A percentile compares a stretch with the other conserved stretches of the same genome.
Evolutionary conservation across 2,113 vertebrate species (phyloP).

Genomic region (Mellivora capensis): DNA sequence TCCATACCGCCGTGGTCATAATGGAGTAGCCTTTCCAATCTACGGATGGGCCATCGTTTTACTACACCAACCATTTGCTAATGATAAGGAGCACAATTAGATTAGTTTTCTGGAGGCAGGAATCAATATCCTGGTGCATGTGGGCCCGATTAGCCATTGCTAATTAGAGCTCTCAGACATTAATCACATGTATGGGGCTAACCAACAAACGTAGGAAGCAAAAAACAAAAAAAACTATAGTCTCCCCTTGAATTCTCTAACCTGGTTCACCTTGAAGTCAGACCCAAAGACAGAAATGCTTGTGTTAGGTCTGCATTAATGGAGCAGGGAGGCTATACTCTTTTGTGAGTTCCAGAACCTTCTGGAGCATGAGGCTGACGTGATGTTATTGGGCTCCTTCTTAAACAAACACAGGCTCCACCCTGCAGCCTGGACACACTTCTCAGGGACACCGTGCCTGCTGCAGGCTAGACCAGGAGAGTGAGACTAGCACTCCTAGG

Average conservation of each 20-base stretch:
- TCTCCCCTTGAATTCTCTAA: slow-evolving; percentile 73
- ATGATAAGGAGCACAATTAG: slow-evolving; percentile 79
- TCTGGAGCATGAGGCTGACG: background rate
- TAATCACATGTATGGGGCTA: slow-evolving; percentile 79
- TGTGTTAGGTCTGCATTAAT: background rate
- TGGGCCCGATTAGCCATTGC: slow-evolving; percentile 77
- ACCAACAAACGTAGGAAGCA: slow-evolving; percentile 76
- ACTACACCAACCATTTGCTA: slow-evolving; percentile 36
- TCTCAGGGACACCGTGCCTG: background rate
- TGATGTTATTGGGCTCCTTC: background rate
- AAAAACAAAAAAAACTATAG: slow-evolving; percentile 79
- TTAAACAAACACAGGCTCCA: background rate
- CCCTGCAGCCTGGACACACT: background rate
- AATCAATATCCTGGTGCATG: slow-evolving; percentile 81
- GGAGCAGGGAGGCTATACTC: background rate
- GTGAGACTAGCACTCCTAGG: background rate
- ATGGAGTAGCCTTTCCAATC: background rate
- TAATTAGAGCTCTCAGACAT: slow-evolving; percentile 83
- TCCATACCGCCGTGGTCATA: background rate
- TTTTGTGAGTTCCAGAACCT: rapidly evolving
- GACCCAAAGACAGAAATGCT: slow-evolving; percentile 13
- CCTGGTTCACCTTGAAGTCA: slow-evolving; percentile 63
- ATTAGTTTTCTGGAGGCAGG: slow-evolving; percentile 79
- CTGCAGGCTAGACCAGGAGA: background rate
- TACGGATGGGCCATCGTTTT: background rate